Percentiles rank a stretch among this genome's conserved stretches.
These are phyloP conservation scores for Aphelenchoides fujianensis DNA, from an alignment of 1,140 invertebrate species.

Conservation along the genomic window DNA sequence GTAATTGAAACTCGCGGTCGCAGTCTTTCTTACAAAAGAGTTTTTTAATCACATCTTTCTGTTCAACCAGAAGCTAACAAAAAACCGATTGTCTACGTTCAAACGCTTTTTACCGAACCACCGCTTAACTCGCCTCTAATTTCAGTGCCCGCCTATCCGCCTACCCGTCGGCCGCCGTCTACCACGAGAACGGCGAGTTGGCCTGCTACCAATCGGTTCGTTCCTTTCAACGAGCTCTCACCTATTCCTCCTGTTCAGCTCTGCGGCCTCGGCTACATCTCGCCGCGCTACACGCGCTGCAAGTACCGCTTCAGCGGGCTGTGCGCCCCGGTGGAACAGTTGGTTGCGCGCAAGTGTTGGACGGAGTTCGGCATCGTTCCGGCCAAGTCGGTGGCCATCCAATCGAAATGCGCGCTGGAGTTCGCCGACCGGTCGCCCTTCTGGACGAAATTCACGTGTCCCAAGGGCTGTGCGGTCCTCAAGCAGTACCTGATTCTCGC, in stretches of 20 bases:
- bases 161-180: slow-evolving; percentile 3
- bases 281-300: neutral
- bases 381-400: neutral
- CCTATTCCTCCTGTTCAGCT: too few species aligned
- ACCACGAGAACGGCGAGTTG: slow-evolving; percentile 3
- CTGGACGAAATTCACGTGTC: neutral
- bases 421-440: neutral
- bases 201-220: slow-evolving; percentile 2
- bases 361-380: neutral
- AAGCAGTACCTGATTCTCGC: neutral
- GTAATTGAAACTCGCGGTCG: too few species aligned
- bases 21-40: too few species aligned
- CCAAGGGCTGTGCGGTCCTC: neutral
- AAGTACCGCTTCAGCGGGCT: neutral
- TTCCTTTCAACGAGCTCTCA: too few species aligned
- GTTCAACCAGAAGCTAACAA: too few species aligned
- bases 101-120: neutral
- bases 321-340: neutral
- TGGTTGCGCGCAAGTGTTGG: neutral
- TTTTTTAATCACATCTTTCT: too few species aligned
- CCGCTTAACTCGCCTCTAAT: neutral
- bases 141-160: neutral
- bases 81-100: neutral
- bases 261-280: neutral
- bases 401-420: neutral